These are phyloP conservation scores for Gortyna flavago DNA, from an alignment of 2,888 invertebrate species.

Conservation along the genomic window DNA sequence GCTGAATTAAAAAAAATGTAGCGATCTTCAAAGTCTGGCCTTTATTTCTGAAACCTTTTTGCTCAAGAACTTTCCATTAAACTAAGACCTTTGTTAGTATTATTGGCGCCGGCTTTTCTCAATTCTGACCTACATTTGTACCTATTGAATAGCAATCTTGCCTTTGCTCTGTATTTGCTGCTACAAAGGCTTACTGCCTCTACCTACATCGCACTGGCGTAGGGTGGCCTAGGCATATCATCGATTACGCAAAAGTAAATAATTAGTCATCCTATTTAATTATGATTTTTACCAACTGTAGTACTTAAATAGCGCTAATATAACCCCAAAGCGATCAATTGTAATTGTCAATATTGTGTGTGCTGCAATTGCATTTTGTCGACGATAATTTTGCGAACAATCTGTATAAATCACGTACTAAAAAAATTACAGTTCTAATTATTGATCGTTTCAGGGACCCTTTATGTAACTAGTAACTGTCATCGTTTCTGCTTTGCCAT, in stretches of 20 bases:
- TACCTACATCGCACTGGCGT: conserved; percentile 33
- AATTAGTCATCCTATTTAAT: not conserved
- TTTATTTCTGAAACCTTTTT: conserved; percentile 45
- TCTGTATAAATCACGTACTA: not conserved
- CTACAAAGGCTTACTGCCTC: conserved; percentile 27
- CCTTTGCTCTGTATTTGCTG: conserved; percentile 28
- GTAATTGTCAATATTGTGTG: not conserved
- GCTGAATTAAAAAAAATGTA: not conserved
- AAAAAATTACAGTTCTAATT: not conserved
- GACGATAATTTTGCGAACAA: not conserved
- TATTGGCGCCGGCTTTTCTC: conserved; percentile 58
- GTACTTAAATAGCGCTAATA: not conserved
- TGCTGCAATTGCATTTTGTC: not conserved
- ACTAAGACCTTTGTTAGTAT: conserved; percentile 32
- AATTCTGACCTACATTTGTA: conserved; percentile 61
- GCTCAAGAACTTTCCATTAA: conserved; percentile 27
- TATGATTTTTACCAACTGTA: not conserved
- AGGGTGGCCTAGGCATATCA: conserved; percentile 21
- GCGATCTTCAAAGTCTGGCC: not conserved
- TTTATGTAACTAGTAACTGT: not conserved
- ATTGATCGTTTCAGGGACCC: not conserved
- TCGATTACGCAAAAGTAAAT: conserved; percentile 25
- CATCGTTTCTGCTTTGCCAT: not conserved
- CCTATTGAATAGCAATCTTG: conserved; percentile 46
- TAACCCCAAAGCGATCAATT: not conserved